A percentile compares a stretch with the other conserved stretches of the same genome.
phyloP scores from a whole-genome alignment of 2,888 invertebrate genomes.

The Erpobdella octoculata region DNA sequence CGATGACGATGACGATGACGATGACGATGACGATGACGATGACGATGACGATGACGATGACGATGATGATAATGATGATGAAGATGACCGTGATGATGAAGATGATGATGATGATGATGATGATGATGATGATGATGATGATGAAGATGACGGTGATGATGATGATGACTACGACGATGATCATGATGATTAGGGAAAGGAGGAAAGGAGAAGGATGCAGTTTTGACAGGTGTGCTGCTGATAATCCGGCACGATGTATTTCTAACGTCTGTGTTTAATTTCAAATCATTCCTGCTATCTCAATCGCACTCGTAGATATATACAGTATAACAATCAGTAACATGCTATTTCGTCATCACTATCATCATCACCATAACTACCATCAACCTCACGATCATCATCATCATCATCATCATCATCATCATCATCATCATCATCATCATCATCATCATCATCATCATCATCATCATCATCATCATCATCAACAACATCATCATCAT shows the following conservation, averaged over 20 bases:
- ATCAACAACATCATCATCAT: background rate
- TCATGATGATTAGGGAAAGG: background rate
- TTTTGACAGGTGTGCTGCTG: no score
- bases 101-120: constrained; percentile 18
- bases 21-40: constrained; percentile 29
- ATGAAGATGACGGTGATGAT: background rate
- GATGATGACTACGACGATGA: constrained; percentile 2
- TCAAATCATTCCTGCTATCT: no score
- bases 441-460: constrained; percentile 1
- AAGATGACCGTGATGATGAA: background rate
- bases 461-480: background rate
- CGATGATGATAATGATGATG: background rate
- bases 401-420: background rate
- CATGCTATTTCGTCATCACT: no score
- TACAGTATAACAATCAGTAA: no score
- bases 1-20: constrained; percentile 21
- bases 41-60: constrained; percentile 23
- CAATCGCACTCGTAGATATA: no score
- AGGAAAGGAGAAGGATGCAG: no score
- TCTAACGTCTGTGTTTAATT: no score
- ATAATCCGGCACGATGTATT: no score
- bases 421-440: background rate
- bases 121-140: background rate
- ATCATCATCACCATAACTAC: no score
- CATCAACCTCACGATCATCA: no score